Percentiles rank a stretch among this genome's conserved stretches.
Conservation (phyloP, 2,113 vertebrate genomes). For the Epinephelus moara region DNA sequence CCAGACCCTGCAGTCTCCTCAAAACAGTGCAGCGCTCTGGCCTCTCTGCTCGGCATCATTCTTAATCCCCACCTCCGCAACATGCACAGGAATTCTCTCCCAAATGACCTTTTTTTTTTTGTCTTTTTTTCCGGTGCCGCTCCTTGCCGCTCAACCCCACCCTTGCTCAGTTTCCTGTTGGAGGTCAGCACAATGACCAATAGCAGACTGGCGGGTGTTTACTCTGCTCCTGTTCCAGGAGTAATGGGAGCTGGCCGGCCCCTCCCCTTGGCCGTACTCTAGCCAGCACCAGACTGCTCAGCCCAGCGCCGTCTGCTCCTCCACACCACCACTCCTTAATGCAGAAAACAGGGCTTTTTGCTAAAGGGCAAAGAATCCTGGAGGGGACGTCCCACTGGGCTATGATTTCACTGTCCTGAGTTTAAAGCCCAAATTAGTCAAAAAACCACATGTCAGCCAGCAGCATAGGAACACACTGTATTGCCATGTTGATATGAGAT, state of each 20-base stretch:
- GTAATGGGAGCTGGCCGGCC: slow-evolving; percentile 77
- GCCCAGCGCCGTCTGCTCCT: slow-evolving; percentile 64
- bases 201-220: slow-evolving; percentile 72
- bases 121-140: slow-evolving; percentile 69
- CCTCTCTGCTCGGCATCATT: slow-evolving; percentile 53
- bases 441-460: slow-evolving; percentile 48
- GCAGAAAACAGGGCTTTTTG: slow-evolving; percentile 77
- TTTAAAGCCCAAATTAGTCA: slow-evolving; percentile 51
- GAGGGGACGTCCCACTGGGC: slow-evolving; percentile 55
- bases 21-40: slow-evolving; percentile 26
- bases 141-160: slow-evolving; percentile 78
- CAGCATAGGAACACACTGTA: slow-evolving; percentile 23
- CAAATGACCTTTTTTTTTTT: slow-evolving; percentile 57
- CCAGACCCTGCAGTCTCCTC: slow-evolving; percentile 45
- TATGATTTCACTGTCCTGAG: slow-evolving; percentile 60
- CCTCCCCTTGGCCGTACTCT: slow-evolving; percentile 67
- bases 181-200: slow-evolving; percentile 81
- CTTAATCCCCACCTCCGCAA: slow-evolving; percentile 70
- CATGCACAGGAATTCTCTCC: slow-evolving; percentile 68
- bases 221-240: slow-evolving; percentile 73
- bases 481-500: slow-evolving; percentile 61
- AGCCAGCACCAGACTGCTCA: slow-evolving; percentile 46
- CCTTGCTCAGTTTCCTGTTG: slow-evolving; percentile 82
- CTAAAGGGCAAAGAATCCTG: slow-evolving; percentile 45
- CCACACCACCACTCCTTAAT: slow-evolving; percentile 73